A percentile compares a stretch with the other conserved stretches of the same genome.
Evolutionary conservation across 2,888 invertebrate genomes (phyloP).

Genomic region (Lasioglossum figueresi): DNA sequence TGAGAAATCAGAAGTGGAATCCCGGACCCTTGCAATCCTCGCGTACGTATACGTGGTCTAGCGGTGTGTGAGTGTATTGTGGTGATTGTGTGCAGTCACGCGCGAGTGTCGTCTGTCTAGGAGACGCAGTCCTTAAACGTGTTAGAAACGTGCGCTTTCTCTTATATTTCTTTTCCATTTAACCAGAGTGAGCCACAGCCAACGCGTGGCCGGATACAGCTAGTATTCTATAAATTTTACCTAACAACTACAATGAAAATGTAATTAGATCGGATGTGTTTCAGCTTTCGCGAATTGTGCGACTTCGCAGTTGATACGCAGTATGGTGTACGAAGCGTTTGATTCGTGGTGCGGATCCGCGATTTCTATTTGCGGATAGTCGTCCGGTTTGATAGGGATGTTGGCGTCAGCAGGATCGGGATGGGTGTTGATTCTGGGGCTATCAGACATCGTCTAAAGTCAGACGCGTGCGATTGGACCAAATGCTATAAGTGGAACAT

Average conservation of each 20-base stretch:
- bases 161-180: no score
- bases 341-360: background rate
- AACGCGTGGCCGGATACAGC: no score
- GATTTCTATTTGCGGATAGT: slow-evolving; percentile 37
- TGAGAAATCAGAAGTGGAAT: no score
- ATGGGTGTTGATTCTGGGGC: slow-evolving; percentile 64
- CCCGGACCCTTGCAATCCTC: no score
- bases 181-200: no score
- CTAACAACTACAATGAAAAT: background rate
- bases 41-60: no score
- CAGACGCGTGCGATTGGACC: slow-evolving; percentile 75
- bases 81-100: no score
- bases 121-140: no score
- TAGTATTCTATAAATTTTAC: background rate
- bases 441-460: slow-evolving; percentile 74
- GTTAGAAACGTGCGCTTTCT: no score
- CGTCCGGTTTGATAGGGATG: slow-evolving; percentile 56
- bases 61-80: no score
- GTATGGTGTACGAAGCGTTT: background rate
- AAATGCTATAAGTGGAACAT: slow-evolving; percentile 80
- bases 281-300: background rate
- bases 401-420: slow-evolving; percentile 60
- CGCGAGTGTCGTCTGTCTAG: no score
- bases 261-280: no score
- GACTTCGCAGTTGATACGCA: background rate